Percentiles rank a stretch among this genome's conserved stretches.
These are phyloP conservation scores for Hydrotaea cyrtoneurina DNA, from an alignment of 2,888 invertebrate species.

Conservation along the genomic window DNA sequence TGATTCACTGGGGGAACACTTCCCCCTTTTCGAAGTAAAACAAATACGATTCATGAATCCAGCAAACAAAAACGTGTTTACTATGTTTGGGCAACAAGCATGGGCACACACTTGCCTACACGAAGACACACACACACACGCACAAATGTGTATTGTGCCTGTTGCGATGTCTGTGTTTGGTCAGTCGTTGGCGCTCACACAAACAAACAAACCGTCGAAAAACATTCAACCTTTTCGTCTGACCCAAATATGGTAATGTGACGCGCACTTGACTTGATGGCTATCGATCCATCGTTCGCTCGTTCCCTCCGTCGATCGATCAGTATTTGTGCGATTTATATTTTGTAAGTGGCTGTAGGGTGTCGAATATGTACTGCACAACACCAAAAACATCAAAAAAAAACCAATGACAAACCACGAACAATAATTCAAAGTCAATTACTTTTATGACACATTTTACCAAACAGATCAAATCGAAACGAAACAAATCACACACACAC, in stretches of 20 bases:
- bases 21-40: background rate
- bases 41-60: background rate
- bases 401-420: background rate
- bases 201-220: background rate
- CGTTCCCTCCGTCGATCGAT: background rate
- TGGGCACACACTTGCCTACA: too few species aligned
- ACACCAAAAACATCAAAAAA: too few species aligned
- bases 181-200: too few species aligned
- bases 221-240: constrained; percentile 7
- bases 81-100: background rate
- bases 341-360: background rate
- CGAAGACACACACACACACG: too few species aligned
- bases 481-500: too few species aligned
- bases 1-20: background rate
- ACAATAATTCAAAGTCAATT: constrained; percentile 60
- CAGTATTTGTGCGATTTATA: background rate
- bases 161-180: too few species aligned
- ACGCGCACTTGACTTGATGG: constrained; percentile 40
- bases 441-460: constrained; percentile 41
- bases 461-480: background rate
- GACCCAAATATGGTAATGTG: constrained; percentile 51
- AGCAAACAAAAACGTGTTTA: background rate
- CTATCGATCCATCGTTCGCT: background rate
- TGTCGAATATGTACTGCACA: background rate
- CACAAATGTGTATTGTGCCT: too few species aligned